Conservation (phyloP, 2,888 invertebrate genomes). For the Eilema sororculum region DNA sequence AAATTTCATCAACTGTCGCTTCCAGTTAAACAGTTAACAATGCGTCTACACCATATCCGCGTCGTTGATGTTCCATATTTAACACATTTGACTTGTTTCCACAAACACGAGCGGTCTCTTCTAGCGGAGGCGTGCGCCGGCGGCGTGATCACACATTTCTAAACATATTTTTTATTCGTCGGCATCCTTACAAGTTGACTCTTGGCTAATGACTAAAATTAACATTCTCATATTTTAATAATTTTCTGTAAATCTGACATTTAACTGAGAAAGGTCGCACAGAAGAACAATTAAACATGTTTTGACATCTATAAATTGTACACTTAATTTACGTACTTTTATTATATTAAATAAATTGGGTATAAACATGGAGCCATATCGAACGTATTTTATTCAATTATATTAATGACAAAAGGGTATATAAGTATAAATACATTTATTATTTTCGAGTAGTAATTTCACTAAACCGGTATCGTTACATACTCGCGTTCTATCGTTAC, state of each 20-base stretch:
- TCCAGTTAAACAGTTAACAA: conserved; percentile 52
- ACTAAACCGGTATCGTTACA: neutral
- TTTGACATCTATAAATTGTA: conserved; percentile 66
- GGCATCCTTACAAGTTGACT: conserved; percentile 75
- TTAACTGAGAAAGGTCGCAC: conserved; percentile 66
- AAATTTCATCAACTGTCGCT: conserved; percentile 44
- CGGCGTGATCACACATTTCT: conserved; percentile 79
- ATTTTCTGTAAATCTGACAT: conserved; percentile 72
- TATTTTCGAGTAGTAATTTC: neutral
- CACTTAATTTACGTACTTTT: conserved; percentile 18
- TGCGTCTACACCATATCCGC: conserved; percentile 32
- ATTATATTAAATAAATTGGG: conserved; percentile 18
- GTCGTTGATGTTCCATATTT: conserved; percentile 70
- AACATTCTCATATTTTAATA: conserved; percentile 82
- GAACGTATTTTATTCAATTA: conserved; percentile 17
- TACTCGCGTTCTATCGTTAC: too few species aligned
- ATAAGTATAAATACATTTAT: neutral
- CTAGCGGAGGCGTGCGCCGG: conserved; percentile 70
- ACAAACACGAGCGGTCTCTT: conserved; percentile 70
- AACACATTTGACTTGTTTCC: conserved; percentile 83
- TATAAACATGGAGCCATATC: conserved; percentile 17
- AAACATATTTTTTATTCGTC: conserved; percentile 70
- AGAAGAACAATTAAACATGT: conserved; percentile 65
- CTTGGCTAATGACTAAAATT: conserved; percentile 84
- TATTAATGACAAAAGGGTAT: conserved; percentile 5